These are phyloP conservation scores for Lepidocolaptes lacrymiger DNA, from an alignment of 2,797 vertebrate genomes.

Conservation along the genomic window DNA sequence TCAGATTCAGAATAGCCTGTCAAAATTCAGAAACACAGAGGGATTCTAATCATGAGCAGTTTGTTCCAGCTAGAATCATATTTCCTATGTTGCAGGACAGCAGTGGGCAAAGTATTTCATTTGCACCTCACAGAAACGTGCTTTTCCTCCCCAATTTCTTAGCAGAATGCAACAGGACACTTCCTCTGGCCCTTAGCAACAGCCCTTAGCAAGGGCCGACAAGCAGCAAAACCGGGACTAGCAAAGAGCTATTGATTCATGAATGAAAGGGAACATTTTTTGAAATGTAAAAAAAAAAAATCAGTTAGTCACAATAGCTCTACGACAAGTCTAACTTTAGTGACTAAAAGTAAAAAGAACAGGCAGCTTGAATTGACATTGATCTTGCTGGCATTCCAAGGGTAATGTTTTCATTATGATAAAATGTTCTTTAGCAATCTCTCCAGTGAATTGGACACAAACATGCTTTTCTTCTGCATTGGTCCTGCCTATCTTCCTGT, in stretches of 20 bases:
- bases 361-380: neutral
- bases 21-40: conserved; percentile 1
- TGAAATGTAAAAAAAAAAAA: neutral
- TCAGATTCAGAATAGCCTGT: neutral
- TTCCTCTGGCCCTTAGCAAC: conserved; percentile 56
- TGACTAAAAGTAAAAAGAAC: conserved; percentile 9
- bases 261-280: conserved; percentile 46
- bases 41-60: neutral
- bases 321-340: neutral
- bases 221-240: conserved; percentile 39
- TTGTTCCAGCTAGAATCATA: neutral
- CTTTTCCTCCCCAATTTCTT: conserved; percentile 27
- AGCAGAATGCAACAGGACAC: conserved; percentile 27
- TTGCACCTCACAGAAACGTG: conserved; percentile 32
- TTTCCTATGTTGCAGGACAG: neutral
- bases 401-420: conserved; percentile 62
- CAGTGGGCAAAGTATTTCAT: conserved; percentile 16
- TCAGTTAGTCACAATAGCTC: neutral
- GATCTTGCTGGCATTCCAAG: conserved; percentile 34
- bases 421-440: conserved; percentile 59
- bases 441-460: conserved; percentile 6
- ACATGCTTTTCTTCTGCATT: conserved; percentile 42
- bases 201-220: neutral
- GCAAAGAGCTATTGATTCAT: conserved; percentile 28
- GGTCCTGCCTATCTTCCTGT: conserved; percentile 51